Evolutionary conservation across 2,797 vertebrate genomes (phyloP).

Genomic region (Echiichthys vipera): DNA sequence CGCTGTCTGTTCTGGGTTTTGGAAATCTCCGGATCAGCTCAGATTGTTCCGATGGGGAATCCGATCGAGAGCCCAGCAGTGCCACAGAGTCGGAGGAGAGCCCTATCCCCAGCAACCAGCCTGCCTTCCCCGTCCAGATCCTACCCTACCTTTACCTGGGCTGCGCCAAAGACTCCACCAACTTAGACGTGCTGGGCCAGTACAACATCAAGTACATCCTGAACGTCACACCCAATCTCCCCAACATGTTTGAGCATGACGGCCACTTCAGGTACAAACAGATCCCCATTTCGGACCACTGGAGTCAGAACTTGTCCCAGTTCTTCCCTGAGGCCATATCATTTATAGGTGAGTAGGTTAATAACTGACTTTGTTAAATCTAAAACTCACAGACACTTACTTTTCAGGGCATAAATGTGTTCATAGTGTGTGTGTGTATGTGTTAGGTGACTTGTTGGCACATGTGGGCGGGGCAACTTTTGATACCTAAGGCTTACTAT

Average conservation of each 20-base stretch:
- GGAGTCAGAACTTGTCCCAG: slow-evolving; percentile 99
- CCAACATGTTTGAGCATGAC: slow-evolving; percentile 98
- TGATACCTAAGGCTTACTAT: background rate
- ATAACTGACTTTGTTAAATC: background rate
- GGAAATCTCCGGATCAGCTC: slow-evolving; percentile 97
- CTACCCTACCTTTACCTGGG: slow-evolving; percentile 97
- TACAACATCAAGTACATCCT: slow-evolving; percentile 99
- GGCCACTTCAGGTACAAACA: slow-evolving; percentile 99
- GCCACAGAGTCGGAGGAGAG: slow-evolving; percentile 97
- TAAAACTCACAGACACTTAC: background rate
- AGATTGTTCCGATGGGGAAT: slow-evolving; percentile 96
- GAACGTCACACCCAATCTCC: slow-evolving; percentile 98
- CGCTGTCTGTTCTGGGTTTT: slow-evolving; percentile 92
- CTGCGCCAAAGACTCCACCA: slow-evolving; percentile 98
- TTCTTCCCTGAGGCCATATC: slow-evolving; percentile 99
- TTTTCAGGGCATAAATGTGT: background rate
- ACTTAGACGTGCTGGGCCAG: slow-evolving; percentile 95
- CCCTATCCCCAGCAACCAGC: slow-evolving; percentile 94
- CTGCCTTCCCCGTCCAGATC: slow-evolving; percentile 97
- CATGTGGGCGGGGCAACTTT: background rate
- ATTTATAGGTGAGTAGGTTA: slow-evolving; percentile 94
- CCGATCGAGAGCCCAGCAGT: slow-evolving; percentile 94
- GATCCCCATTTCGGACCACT: slow-evolving; percentile 99
- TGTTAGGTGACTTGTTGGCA: background rate
- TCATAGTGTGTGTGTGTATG: background rate